These are phyloP conservation scores for Pogonomyrmex californicus DNA, from an alignment of 1,140 invertebrate species.

Conservation along the genomic window DNA sequence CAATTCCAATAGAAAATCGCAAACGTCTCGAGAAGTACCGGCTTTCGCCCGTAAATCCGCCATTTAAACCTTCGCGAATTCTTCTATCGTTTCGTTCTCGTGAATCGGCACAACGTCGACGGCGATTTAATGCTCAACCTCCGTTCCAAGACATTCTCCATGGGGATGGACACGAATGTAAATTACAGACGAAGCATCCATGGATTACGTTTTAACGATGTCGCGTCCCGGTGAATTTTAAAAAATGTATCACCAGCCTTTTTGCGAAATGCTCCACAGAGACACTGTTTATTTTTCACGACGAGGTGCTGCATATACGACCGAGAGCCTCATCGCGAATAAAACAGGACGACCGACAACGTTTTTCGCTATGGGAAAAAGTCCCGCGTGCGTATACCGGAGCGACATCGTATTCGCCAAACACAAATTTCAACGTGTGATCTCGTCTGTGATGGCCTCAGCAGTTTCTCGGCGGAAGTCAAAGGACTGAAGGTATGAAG, in stretches of 20 bases:
- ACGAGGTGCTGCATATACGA: not conserved
- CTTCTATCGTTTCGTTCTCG: not conserved
- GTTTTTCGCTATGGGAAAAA: not conserved
- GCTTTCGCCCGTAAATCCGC: constrained; percentile 21
- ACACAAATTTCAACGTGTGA: constrained; percentile 26
- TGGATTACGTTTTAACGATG: constrained; percentile 51
- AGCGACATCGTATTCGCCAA: not conserved
- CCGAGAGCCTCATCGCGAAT: constrained; percentile 17
- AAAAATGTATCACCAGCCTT: constrained; percentile 40
- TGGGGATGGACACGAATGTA: not conserved
- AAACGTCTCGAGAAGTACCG: constrained; percentile 8
- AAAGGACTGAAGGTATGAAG: not conserved
- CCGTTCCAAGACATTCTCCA: not conserved
- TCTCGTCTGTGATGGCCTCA: not conserved
- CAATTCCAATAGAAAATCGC: constrained; percentile 22
- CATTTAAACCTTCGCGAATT: not conserved
- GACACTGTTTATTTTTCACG: constrained; percentile 41
- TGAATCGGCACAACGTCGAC: not conserved
- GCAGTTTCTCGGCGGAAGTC: constrained; percentile 13
- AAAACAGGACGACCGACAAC: constrained; percentile 45
- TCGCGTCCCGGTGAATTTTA: constrained; percentile 13
- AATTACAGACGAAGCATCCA: constrained; percentile 20
- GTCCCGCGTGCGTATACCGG: not conserved
- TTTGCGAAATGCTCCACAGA: not conserved
- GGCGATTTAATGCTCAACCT: constrained; percentile 7